Conservation (phyloP, 2,113 vertebrate species). For the Peromyscus maniculatus region DNA sequence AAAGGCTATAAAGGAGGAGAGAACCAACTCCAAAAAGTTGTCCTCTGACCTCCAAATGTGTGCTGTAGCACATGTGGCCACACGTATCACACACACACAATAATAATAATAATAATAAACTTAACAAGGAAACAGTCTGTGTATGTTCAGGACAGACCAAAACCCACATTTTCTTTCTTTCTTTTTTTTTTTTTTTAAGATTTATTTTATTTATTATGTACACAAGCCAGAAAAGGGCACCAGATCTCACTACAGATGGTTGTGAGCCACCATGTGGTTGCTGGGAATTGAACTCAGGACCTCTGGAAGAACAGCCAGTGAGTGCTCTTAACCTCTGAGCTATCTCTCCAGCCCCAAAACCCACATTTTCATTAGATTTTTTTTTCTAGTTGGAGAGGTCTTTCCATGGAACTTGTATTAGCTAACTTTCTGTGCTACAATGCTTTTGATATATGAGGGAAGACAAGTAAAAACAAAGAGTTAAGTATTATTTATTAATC, state of each 20-base stretch:
- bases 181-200: too few species aligned
- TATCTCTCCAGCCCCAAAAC: too few species aligned
- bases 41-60: background rate
- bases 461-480: background rate
- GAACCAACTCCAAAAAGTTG: background rate
- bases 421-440: slow-evolving; percentile 38
- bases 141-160: background rate
- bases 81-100: background rate
- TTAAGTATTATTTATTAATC: slow-evolving; percentile 26
- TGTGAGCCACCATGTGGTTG: too few species aligned
- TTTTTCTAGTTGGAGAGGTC: background rate
- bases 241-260: too few species aligned
- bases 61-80: background rate
- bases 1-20: background rate
- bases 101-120: background rate
- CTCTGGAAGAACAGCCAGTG: too few species aligned
- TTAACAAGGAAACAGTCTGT: background rate
- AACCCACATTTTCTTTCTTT: background rate
- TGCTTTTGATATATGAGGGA: background rate
- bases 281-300: too few species aligned
- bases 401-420: background rate
- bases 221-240: too few species aligned
- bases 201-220: too few species aligned
- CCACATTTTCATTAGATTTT: slow-evolving; percentile 1
- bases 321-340: too few species aligned